Evolutionary conservation across 2,888 invertebrate species (phyloP), one percentile per base, ranked within the genome.

Genomic region (Ephialtes manifestator): DNA sequence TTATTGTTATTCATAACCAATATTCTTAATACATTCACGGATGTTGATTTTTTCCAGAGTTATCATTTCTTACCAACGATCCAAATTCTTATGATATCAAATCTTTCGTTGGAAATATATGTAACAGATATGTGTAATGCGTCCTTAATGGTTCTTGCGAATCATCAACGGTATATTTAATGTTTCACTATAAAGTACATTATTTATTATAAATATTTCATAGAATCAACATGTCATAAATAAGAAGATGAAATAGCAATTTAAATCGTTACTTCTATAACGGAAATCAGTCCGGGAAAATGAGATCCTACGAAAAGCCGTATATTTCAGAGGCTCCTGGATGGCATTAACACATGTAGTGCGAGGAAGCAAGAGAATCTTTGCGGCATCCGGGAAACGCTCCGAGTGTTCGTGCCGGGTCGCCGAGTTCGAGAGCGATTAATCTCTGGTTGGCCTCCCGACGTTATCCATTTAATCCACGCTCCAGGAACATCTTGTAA

Each of bases 391-490:
- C 71, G 65, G 67, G 67, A 81, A 74, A 81, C 63, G 65, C 15
- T 48, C 18, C 4, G 24, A 28, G 68, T 58, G 70, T 35, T 35
- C 20, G 46, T 53, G 28, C 24, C 31, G 48, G 58, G 65, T 81
- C 53, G 72, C 28, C 18, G 71, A 51, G 70, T 63, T 68, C 58
- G 79, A 79, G 71, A 71, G 60, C 65, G 55, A 67, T 80, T 80
- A 80, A 80, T 80, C 65, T 67, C n/a, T 28, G 39, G 58, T 81
- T 68, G 51, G 65, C 63, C 74, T 67, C 81, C 39, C 48, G 75
- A 70, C 70, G 68, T 81, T 81, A 76, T 70, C 70, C 63, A 60
- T 81, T 70, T 75, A 81, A 81, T 76, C 81, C 75, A 63, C 46
- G 43, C 24, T 43, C 31, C 39, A 20, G 53, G 51, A 63, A 39